Evolutionary conservation across 2,888 invertebrate species (phyloP), one percentile per base, ranked within the genome.

Genomic region (Meandrusa payeni): DNA sequence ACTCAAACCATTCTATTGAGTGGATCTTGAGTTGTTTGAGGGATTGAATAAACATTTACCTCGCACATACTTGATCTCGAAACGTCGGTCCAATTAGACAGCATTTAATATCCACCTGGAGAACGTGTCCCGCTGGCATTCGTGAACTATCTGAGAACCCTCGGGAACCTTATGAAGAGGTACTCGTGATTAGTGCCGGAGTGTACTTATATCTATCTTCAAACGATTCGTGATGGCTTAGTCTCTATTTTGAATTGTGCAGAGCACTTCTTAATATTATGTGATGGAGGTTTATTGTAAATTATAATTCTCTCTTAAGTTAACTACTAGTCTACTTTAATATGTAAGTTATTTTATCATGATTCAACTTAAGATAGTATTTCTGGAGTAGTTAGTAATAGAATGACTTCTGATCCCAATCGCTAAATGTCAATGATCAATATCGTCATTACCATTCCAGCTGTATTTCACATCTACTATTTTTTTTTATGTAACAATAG

Each of bases 101-200:
- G 64, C 77, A 36, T 42, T 36, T 73, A 82, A 81, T 81, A 81
- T 74, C 76, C 65, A 55, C 57, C 64, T 68, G 68, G 52, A 61
- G 69, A 66, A 75, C 78, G 74, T 82, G 76, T 81, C 76, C 71
- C 71, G 68, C 64, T 46, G 57, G 67, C 72, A 74, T 75, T 77
- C 76, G 77, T 74, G 76, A 76, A 76, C 76, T 66, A 64, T 62
- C 51, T 71, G 75, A 82, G 78, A 77, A 77, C 82, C 76, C 79
- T 82, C 62, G 63, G 68, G 59, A 64, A 20, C 69, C 70, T 67
- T 60, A 68, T 64, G 62, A 63, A 77, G 77, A 59, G 76, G 72
- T 69, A 60, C 81, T 83, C 64, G 61, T 76, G 78, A 81, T 83
- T 83, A 81, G 74, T 71, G 69, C 61, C 72, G 67, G 62, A 82